Base-by-base conservation (phyloP, 2,797 vertebrate species). In the Carduelis carduelis region DNA sequence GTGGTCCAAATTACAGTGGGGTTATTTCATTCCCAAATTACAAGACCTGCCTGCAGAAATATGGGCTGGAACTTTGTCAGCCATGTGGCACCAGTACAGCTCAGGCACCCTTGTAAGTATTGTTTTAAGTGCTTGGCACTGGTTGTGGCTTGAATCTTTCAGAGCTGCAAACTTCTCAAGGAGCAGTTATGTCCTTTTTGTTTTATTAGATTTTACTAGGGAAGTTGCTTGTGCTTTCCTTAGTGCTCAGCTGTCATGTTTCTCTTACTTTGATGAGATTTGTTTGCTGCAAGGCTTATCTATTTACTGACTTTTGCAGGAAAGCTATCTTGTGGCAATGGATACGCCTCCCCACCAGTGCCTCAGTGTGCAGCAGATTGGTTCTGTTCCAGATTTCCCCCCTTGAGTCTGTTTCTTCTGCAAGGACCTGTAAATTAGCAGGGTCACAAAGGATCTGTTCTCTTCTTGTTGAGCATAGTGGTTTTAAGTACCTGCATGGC, bases 401-500 rank as follows among this genome's bases (percentile, higher is more conserved):
- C 9, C 8, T 72, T 41, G 39, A 24, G 50, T 24, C 14, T 46
- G 8, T 85, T 77, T 69, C 23, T 37, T 59, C 57, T 9, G 4
- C 35, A 49, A 44, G 47, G 8, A 50, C 34, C 8, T 71, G n/a
- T 69, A 24, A 71, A 47, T 49, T 53, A 32, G 21, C 26, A 17
- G 34, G 15, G 11, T 56, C 22, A 61, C n/a, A 56, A 41, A 56
- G 34, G 19, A 57, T 53, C n/a, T 78, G 16, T 75, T 23, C 34
- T 53, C 30, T 22, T 74, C 28, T 35, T 60, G 2, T 76, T 55
- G 43, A 37, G 5, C 1, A 0, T 26, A 69, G 50, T 1, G 6
- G 14, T 79, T 75, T 91, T 30, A 65, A 77, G 24, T 30, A 15
- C 3, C 12, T 0, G 0, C 6, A 6, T 64, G 23, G 11, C 28